Evolutionary conservation across 2,888 invertebrate genomes (phyloP).

Genomic region (Apeira syringaria): DNA sequence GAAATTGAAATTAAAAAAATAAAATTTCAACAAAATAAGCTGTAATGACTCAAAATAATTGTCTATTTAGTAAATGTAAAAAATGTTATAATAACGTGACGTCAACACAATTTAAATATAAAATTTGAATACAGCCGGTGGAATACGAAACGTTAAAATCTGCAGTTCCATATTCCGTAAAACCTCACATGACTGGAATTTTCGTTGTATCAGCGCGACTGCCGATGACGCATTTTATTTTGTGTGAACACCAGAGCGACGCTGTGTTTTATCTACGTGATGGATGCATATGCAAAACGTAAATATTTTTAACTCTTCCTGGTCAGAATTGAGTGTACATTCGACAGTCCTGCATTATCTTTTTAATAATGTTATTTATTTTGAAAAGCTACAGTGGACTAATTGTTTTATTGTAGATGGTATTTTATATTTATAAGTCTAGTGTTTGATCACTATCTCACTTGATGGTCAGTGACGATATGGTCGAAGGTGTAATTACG

Average conservation of each 20-base stretch:
- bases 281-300: constrained; percentile 44
- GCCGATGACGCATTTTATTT: constrained; percentile 52
- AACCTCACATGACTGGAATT: constrained; percentile 35
- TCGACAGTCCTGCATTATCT: too few species aligned
- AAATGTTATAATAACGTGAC: constrained; percentile 20
- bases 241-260: constrained; percentile 37
- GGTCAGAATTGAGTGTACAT: constrained; percentile 26
- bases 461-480: too few species aligned
- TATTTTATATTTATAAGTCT: too few species aligned
- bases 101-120: constrained; percentile 18
- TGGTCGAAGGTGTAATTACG: too few species aligned
- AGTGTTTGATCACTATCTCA: too few species aligned
- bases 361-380: too few species aligned
- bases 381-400: too few species aligned
- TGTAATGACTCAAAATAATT: too few species aligned
- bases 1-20: too few species aligned
- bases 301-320: constrained; percentile 54
- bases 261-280: constrained; percentile 47
- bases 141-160: constrained; percentile 25
- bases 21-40: too few species aligned
- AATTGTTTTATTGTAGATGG: too few species aligned
- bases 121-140: constrained; percentile 32
- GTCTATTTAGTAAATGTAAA: too few species aligned
- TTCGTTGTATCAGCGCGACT: constrained; percentile 36
- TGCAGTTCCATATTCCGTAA: constrained; percentile 31